phyloP scores from a whole-genome alignment of 2,113 vertebrate species.

The Poeciliopsis turrubarensis region DNA sequence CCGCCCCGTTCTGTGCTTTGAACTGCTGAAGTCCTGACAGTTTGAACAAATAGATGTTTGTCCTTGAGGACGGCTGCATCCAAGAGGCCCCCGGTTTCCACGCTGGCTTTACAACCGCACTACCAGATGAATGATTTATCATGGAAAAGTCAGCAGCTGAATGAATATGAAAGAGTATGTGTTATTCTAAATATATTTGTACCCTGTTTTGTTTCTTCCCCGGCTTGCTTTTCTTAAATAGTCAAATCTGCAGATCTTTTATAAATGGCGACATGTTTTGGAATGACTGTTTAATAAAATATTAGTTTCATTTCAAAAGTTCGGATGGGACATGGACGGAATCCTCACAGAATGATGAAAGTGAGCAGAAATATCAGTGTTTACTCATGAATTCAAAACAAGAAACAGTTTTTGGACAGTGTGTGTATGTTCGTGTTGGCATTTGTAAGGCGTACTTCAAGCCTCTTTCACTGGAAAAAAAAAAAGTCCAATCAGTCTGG shows the following conservation, averaged over 20 bases:
- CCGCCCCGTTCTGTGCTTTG: slow-evolving; percentile 31
- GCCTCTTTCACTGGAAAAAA: not conserved
- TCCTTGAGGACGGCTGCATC: slow-evolving; percentile 60
- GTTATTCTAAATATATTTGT: not conserved
- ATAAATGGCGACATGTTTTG: not conserved
- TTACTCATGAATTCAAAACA: no score
- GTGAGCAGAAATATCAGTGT: no score
- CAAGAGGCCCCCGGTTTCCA: slow-evolving; percentile 38
- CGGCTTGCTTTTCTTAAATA: no score
- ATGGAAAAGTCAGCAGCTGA: slow-evolving; percentile 10
- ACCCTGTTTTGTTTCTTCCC: not conserved
- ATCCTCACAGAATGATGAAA: no score
- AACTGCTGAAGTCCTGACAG: slow-evolving; percentile 14
- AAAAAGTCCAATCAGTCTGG: not conserved
- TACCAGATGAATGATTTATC: slow-evolving; percentile 30
- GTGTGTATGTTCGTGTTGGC: no score
- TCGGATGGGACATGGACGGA: not conserved
- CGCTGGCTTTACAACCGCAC: slow-evolving; percentile 37
- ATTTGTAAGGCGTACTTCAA: not conserved
- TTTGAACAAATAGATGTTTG: slow-evolving; percentile 65
- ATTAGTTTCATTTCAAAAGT: not conserved
- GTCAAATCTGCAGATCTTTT: not conserved
- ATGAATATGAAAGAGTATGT: not conserved
- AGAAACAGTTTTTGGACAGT: no score
- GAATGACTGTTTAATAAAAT: not conserved